phyloP scores from a whole-genome alignment of 2,888 invertebrate species.

The Cheilosia urbana region DNA sequence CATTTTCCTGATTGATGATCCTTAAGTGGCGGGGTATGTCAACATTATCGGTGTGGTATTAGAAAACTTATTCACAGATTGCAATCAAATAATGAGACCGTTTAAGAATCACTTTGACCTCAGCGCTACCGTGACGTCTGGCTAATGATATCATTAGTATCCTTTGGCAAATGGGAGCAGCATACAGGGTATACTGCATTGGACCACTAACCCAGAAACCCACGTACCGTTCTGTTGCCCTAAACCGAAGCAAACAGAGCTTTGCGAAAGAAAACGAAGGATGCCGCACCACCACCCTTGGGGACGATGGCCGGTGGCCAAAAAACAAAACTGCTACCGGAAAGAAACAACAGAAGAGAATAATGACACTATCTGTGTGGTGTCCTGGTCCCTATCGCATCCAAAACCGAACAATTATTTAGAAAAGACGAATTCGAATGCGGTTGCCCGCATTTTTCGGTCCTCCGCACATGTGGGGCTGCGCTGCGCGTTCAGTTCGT shows the following conservation, averaged over 20 bases:
- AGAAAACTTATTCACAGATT: constrained; percentile 72
- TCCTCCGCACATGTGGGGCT: constrained; percentile 28
- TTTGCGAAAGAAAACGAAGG: not conserved
- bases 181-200: constrained; percentile 40
- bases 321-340: constrained; percentile 19
- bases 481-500: not conserved
- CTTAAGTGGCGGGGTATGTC: constrained; percentile 75
- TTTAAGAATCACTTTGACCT: constrained; percentile 73
- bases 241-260: constrained; percentile 11
- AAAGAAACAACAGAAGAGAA: constrained; percentile 29
- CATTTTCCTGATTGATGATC: constrained; percentile 74
- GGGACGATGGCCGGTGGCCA: constrained; percentile 54
- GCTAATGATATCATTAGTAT: constrained; percentile 71
- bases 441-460: constrained; percentile 66
- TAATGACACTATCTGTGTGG: constrained; percentile 64
- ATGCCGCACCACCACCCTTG: not conserved
- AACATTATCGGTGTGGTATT: constrained; percentile 73
- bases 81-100: constrained; percentile 75
- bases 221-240: constrained; percentile 24
- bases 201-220: constrained; percentile 66
- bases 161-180: constrained; percentile 32
- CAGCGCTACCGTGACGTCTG: constrained; percentile 61
- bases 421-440: constrained; percentile 70
- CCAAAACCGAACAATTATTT: constrained; percentile 68
- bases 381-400: constrained; percentile 49